Percentiles rank a stretch among this genome's conserved stretches.
Evolutionary conservation across 2,113 vertebrate species (phyloP).

Genomic region (Nematolebias whitei): DNA sequence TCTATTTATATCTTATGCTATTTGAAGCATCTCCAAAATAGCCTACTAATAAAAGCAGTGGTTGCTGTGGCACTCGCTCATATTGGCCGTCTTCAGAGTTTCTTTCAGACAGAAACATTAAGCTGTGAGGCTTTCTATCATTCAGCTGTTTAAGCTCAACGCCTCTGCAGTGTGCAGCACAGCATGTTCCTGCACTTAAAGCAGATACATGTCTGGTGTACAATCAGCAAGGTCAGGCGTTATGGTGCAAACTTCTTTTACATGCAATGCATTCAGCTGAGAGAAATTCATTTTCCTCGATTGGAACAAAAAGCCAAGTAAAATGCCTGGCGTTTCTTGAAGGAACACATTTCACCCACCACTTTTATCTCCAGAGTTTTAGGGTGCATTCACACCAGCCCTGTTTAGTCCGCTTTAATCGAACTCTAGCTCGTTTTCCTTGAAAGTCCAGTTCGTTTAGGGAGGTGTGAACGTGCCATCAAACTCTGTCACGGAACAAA

Average conservation of each 20-base stretch:
- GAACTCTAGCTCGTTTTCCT: too few species aligned
- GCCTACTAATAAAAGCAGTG: neutral
- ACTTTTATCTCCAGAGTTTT: too few species aligned
- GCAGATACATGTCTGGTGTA: conserved; percentile 48
- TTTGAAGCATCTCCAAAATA: conserved; percentile 38
- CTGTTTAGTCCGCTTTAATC: too few species aligned
- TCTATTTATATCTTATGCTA: conserved; percentile 48
- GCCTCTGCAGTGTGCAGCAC: conserved; percentile 41
- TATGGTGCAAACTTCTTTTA: conserved; percentile 5
- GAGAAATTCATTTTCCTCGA: too few species aligned
- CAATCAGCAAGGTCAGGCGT: conserved; percentile 53
- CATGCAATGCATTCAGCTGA: neutral
- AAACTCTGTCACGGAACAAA: too few species aligned
- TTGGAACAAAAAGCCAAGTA: neutral
- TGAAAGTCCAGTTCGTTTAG: too few species aligned
- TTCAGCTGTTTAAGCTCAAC: conserved; percentile 10
- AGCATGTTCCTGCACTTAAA: conserved; percentile 43
- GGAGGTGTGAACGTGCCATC: too few species aligned
- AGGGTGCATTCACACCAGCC: too few species aligned
- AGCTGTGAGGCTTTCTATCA: conserved; percentile 2
- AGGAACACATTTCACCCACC: too few species aligned
- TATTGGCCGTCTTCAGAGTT: conserved; percentile 8
- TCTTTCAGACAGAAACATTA: conserved; percentile 15
- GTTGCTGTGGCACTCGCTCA: conserved; percentile 4
- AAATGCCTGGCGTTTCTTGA: too few species aligned